Percentiles rank a stretch among this genome's conserved stretches.
phyloP scores from a whole-genome alignment of 2,888 invertebrate genomes.

The Cerastis leucographa region DNA sequence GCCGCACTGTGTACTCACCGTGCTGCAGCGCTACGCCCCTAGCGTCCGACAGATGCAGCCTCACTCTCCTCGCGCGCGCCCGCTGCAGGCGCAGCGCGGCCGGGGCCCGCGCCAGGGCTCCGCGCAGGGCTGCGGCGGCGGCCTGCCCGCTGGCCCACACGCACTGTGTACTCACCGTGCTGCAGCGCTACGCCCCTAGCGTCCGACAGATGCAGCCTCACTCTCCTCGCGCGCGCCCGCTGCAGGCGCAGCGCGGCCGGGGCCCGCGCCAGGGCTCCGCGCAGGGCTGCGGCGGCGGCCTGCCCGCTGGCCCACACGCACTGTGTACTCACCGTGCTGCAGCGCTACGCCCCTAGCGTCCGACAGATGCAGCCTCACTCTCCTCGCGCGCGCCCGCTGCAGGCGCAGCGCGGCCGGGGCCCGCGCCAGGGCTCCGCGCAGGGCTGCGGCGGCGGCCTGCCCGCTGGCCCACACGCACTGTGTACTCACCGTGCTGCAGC shows the following conservation, averaged over 20 bases:
- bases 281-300: constrained; percentile 76
- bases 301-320: constrained; percentile 81
- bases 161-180: constrained; percentile 85
- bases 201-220: constrained; percentile 80
- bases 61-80: constrained; percentile 84
- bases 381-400: constrained; percentile 73
- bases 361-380: constrained; percentile 85
- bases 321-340: constrained; percentile 85
- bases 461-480: constrained; percentile 82
- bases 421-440: constrained; percentile 79
- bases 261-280: constrained; percentile 76
- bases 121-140: constrained; percentile 78
- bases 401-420: constrained; percentile 70
- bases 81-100: constrained; percentile 71
- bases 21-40: constrained; percentile 77
- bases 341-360: constrained; percentile 74
- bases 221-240: constrained; percentile 80
- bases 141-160: constrained; percentile 79
- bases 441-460: constrained; percentile 72
- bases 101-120: constrained; percentile 75
- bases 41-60: constrained; percentile 75
- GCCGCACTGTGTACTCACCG: too few relatives aligned
- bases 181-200: constrained; percentile 75
- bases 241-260: constrained; percentile 71
- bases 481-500: constrained; percentile 84